Evolutionary conservation across 2,888 invertebrate species (phyloP), one percentile per base, ranked within the genome.

Genomic region (Netelia virgata): DNA sequence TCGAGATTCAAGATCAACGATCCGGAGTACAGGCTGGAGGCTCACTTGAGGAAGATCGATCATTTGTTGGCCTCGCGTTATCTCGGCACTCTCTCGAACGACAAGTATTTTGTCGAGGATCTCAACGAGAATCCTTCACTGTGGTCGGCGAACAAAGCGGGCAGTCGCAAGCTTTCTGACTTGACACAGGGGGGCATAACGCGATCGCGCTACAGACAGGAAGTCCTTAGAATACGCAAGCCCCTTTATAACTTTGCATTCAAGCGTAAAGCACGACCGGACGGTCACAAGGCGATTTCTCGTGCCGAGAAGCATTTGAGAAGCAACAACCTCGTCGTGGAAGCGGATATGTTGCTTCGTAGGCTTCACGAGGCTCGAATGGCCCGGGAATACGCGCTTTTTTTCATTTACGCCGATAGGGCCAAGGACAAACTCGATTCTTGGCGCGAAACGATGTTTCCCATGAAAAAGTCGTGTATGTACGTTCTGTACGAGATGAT

Each of bases 171-270:
- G 69, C 90, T 95, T n/a, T 79, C 88, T 11, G 77, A 87, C 1
- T 66, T 93, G 14, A 92, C 93, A 0, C 88, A 89, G 43, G 88
- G 89, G 6, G 93, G 93, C 59, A 91, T 91, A 55, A 90, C 89
- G 68, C 92, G 91, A n/a, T 87, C 93, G 1, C 87, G 88, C 10
- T 92, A 91, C 59, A 92, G 93, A 77, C 94, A 94, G 88, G 92
- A 94, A 83, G 89, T 94, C 9, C 86, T 95, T 3, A 91, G 94
- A 36, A 92, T 92, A 1, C 89, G 94, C 10, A 91, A 92, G 78
- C 95, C 95, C 0, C 92, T 94, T 66, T 95, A 95, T 87, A 92
- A 92, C 59, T 92, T 94, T 14, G 92, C 94, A 82, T 94, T 91
- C 8, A 64, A 92, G 74, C 91, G 92, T 79, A 93, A 93, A 83